Evolutionary conservation across 2,888 invertebrate species (phyloP).

Genomic region (Cantharis flavilabris): DNA sequence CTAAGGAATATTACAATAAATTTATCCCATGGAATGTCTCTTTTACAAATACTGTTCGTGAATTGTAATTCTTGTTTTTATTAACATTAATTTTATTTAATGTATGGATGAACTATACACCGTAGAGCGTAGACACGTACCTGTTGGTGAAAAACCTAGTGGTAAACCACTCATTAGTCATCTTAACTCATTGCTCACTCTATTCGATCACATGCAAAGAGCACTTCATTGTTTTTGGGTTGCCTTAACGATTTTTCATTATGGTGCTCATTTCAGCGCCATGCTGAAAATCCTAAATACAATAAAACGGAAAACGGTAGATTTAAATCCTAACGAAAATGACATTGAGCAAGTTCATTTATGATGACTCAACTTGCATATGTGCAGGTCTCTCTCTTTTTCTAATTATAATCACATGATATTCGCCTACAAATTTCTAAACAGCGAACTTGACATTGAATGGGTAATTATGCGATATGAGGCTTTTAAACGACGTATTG

Average conservation of each 20-base stretch:
- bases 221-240: background rate
- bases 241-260: background rate
- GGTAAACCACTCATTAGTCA: background rate
- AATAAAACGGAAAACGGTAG: background rate
- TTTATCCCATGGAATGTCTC: background rate
- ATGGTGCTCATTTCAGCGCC: background rate
- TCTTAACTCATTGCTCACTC: background rate
- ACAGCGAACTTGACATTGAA: conserved; percentile 32
- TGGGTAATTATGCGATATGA: background rate
- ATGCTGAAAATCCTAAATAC: background rate
- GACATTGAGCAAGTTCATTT: conserved; percentile 25
- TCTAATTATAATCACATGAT: conserved; percentile 21
- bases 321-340: background rate
- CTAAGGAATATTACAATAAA: background rate
- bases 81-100: background rate
- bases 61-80: background rate
- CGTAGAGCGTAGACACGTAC: background rate
- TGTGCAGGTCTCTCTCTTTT: conserved; percentile 11
- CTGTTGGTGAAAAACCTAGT: background rate
- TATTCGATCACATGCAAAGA: background rate
- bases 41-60: background rate
- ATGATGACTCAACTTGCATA: conserved; percentile 11
- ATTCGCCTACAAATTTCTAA: conserved; percentile 17
- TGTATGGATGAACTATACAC: background rate
- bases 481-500: background rate